Evolutionary conservation across 2,888 invertebrate species (phyloP), one percentile per base, ranked within the genome.

Genomic region (Synergus itoensis): DNA sequence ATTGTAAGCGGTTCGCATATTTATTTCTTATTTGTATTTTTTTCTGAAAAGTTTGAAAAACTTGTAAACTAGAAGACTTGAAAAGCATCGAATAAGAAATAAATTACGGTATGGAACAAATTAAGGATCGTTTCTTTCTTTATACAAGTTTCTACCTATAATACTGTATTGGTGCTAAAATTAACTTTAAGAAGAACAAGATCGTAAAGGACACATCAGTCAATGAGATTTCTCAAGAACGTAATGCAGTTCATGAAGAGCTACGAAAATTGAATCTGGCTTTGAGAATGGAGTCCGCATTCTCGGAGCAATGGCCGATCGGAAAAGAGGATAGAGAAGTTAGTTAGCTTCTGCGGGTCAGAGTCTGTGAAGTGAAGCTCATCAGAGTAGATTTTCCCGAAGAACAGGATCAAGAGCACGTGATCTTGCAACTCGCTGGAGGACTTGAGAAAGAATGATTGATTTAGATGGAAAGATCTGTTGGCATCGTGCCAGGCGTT

Each of bases 351-450:
- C 75, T 67, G 62, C 36, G 53, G 78, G 77, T 78, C 79, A 69
- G 69, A 40, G 73, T 81, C 78, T 57, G 79, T 78, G 79, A 80
- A 84, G 82, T 86, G 82, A 80, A 84, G 84, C 83, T 86, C 82
- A 84, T 84, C 83, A 83, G 82, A 77, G 75, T 67, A 83, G 82
- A 83, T 84, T 81, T 73, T 77, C 76, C 76, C 80, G 76, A 82
- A 81, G 83, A 82, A 82, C 81, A 80, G 77, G 78, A 53, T 77
- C 28, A 45, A 79, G n/a, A 67, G 81, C 76, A 82, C 83, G 83
- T 83, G 83, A 83, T 82, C 81, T 77, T 67, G 79, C 81, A 79
- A 80, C 41, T 65, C n/a, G 79, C 79, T 79, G 79, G 77, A 78
- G 64, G 48, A 75, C 78, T 76, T 60, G 65, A 77, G 28, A 76